Evolutionary conservation across 2,113 vertebrate genomes (phyloP).

Genomic region (Carassius carassius): DNA sequence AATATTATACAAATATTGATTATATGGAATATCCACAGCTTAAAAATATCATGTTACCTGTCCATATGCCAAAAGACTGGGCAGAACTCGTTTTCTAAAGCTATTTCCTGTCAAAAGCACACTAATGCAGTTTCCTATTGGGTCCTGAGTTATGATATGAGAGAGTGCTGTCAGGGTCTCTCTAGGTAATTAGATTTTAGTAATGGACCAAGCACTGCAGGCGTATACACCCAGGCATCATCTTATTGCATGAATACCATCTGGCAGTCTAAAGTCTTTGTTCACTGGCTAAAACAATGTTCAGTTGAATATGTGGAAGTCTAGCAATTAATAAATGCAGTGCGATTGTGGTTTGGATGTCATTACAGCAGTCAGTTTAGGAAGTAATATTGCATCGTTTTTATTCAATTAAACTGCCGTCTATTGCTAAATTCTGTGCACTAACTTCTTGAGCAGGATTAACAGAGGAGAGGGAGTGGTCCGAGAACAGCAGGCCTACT

Average conservation of each 20-base stretch:
- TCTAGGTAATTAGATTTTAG: constrained; percentile 56
- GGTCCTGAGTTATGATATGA: constrained; percentile 41
- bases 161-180: constrained; percentile 39
- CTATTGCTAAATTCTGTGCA: background rate
- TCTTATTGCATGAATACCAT: background rate
- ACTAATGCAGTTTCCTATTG: constrained; percentile 26
- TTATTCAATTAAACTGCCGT: background rate
- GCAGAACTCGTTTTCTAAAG: background rate
- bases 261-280: constrained; percentile 13
- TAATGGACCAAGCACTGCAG: constrained; percentile 54
- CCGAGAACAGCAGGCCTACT: background rate
- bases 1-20: background rate
- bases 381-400: background rate
- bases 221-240: constrained; percentile 22
- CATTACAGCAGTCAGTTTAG: background rate
- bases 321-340: background rate
- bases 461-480: background rate
- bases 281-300: background rate
- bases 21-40: background rate
- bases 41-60: constrained; percentile 9
- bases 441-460: background rate
- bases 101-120: constrained; percentile 40
- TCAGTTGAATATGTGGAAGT: background rate
- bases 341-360: background rate
- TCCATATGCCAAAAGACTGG: background rate